A percentile compares a stretch with the other conserved stretches of the same genome.
These are phyloP conservation scores for Campopleginae sp. DNA, from an alignment of 2,888 invertebrate species.

Conservation along the genomic window DNA sequence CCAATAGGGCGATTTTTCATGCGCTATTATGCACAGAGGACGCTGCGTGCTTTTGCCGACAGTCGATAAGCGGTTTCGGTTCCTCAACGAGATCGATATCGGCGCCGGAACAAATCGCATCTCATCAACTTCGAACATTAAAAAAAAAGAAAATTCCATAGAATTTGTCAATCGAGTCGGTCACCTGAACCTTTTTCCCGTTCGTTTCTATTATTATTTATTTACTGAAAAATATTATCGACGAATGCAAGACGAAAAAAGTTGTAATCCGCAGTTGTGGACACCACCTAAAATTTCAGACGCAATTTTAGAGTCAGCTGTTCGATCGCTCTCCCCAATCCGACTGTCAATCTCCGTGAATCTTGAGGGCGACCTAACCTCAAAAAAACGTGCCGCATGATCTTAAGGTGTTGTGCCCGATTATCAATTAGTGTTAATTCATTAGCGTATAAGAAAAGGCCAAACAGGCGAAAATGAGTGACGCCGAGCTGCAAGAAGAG, in stretches of 20 bases:
- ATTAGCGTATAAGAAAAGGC: conserved; percentile 39
- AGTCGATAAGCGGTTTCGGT: too few relatives aligned
- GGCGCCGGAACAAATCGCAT: too few relatives aligned
- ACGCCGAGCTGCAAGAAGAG: conserved; percentile 91
- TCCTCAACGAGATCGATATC: too few relatives aligned
- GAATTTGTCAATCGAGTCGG: too few relatives aligned
- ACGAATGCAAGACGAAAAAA: too few relatives aligned
- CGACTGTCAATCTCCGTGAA: conserved; percentile 11
- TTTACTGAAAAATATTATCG: too few relatives aligned
- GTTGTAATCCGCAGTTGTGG: background rate
- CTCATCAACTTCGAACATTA: too few relatives aligned
- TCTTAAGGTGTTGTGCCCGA: conserved; percentile 31
- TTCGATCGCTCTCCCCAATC: background rate
- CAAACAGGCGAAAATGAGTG: conserved; percentile 84
- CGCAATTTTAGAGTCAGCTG: background rate
- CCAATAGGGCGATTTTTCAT: background rate
- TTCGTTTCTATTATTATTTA: too few relatives aligned
- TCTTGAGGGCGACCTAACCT: conserved; percentile 25
- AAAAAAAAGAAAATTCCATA: too few relatives aligned
- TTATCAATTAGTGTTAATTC: conserved; percentile 39
- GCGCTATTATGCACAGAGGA: conserved; percentile 16
- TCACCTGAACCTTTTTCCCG: too few relatives aligned
- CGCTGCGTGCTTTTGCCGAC: background rate
- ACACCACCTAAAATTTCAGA: background rate
- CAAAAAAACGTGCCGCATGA: conserved; percentile 52